A percentile compares a stretch with the other conserved stretches of the same genome.
Evolutionary conservation across 2,113 vertebrate genomes (phyloP).

Genomic region (Pelobates fuscus): DNA sequence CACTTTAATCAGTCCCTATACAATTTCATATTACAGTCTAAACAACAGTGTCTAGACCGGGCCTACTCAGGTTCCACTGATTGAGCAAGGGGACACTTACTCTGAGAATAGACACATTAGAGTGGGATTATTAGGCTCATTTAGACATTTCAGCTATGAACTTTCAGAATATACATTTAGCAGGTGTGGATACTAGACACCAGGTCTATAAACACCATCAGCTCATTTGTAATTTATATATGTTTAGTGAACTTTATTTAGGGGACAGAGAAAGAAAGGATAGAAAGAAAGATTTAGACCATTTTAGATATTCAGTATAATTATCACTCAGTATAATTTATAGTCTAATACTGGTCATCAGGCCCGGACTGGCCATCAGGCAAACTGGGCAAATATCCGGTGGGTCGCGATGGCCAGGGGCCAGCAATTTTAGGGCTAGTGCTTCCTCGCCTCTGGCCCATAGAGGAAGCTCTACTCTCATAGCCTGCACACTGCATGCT

Average conservation of each 20-base stretch:
- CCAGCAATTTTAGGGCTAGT: too few species aligned
- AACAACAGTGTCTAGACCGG: constrained; percentile 43
- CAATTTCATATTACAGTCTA: constrained; percentile 38
- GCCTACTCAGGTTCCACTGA: constrained; percentile 9
- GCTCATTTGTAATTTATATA: constrained; percentile 6
- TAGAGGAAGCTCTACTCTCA: too few species aligned
- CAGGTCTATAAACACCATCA: constrained; percentile 39
- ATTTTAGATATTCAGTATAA: too few species aligned
- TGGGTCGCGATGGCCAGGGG: too few species aligned
- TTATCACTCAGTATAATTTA: too few species aligned
- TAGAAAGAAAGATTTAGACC: too few species aligned
- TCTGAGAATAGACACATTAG: not conserved
- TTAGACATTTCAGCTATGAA: constrained; percentile 19
- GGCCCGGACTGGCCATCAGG: too few species aligned
- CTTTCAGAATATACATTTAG: constrained; percentile 35
- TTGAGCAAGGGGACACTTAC: not conserved
- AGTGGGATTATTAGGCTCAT: constrained; percentile 19
- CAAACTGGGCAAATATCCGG: too few species aligned
- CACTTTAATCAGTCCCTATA: constrained; percentile 25
- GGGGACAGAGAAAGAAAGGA: too few species aligned
- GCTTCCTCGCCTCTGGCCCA: too few species aligned
- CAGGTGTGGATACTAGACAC: constrained; percentile 32
- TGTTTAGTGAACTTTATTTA: not conserved
- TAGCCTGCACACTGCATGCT: too few species aligned
- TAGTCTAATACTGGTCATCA: too few species aligned